phyloP scores from a whole-genome alignment of 2,888 invertebrate species.

The Incurvaria masculella region DNA sequence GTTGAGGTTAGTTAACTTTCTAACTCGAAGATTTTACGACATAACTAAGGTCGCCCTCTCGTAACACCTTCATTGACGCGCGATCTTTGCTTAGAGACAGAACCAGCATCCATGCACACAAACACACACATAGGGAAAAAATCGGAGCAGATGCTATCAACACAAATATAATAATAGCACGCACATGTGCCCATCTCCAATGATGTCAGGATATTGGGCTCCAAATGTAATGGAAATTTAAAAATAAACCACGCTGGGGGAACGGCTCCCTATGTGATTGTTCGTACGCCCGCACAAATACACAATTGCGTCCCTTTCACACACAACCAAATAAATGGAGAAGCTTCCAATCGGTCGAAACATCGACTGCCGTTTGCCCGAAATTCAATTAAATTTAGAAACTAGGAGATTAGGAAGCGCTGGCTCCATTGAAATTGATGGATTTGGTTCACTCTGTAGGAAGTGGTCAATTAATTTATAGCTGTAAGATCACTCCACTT shows the following conservation, averaged over 20 bases:
- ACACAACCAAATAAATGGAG: background rate
- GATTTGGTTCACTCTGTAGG: background rate
- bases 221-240: conserved; percentile 25
- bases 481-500: no score
- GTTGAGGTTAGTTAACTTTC: no score
- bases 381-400: background rate
- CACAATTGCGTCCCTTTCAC: background rate
- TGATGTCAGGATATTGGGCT: background rate
- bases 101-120: no score
- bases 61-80: no score
- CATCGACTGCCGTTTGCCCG: background rate
- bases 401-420: background rate
- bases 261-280: conserved; percentile 12
- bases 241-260: conserved; percentile 50
- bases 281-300: background rate
- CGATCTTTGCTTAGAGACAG: no score
- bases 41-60: no score
- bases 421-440: background rate
- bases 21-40: no score
- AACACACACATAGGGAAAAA: background rate
- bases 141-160: background rate
- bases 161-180: background rate
- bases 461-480: background rate
- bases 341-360: no score
- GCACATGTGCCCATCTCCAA: background rate